phyloP scores from a whole-genome alignment of 2,888 invertebrate genomes.

The Standfussiana lucernea region DNA sequence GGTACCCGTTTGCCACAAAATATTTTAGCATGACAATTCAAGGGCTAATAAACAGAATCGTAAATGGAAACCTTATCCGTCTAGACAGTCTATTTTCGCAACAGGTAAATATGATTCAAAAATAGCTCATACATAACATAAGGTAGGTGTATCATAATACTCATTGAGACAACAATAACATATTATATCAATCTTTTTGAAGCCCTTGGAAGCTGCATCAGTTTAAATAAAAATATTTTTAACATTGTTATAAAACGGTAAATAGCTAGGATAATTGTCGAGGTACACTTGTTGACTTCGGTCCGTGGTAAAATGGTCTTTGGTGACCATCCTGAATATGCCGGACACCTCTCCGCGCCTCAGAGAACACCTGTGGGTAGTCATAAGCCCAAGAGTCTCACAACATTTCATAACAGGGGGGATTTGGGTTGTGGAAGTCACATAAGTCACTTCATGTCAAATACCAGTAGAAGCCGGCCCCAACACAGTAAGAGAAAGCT shows the following conservation, averaged over 20 bases:
- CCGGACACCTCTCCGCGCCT: neutral
- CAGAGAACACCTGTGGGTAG: too few species aligned
- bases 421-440: too few species aligned
- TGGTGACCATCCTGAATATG: neutral
- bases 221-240: neutral
- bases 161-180: neutral
- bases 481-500: too few species aligned
- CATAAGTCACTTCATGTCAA: too few species aligned
- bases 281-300: too few species aligned
- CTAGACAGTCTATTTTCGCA: conserved; percentile 37
- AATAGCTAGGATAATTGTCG: neutral
- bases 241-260: neutral
- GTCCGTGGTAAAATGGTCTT: neutral
- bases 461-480: too few species aligned
- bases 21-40: conserved; percentile 31
- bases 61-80: conserved; percentile 15
- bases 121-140: neutral
- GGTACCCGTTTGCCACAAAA: conserved; percentile 1
- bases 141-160: neutral
- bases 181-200: neutral
- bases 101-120: conserved; percentile 7
- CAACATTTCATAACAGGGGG: too few species aligned
- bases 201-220: neutral
- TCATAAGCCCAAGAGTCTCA: too few species aligned
- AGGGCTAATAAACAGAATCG: conserved; percentile 26